Conservation (phyloP, 2,113 vertebrate species). For the Myiopsitta monachus region DNA sequence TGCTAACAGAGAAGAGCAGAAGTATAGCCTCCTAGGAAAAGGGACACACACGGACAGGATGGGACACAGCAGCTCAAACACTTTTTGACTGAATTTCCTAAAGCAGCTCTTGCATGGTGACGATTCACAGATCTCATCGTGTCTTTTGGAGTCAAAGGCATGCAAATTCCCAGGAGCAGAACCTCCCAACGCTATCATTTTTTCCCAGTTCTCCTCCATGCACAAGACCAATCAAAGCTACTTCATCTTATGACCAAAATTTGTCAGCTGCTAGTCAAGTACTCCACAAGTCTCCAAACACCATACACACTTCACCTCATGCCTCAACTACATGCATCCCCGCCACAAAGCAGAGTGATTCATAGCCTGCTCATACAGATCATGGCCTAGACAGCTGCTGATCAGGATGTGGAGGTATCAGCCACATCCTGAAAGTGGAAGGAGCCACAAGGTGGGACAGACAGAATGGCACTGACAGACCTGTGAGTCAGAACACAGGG, state of each 20-base stretch:
- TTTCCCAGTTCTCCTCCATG: background rate
- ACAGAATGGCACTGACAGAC: background rate
- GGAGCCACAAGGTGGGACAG: background rate
- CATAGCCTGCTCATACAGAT: background rate
- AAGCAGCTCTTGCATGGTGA: background rate
- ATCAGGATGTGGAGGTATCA: background rate
- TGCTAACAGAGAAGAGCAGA: background rate
- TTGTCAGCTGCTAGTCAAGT: background rate
- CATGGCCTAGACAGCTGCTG: background rate
- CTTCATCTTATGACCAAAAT: background rate
- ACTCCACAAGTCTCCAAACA: background rate
- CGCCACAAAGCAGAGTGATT: background rate
- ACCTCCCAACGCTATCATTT: background rate
- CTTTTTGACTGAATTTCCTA: background rate
- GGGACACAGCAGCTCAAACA: background rate
- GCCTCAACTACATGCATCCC: background rate
- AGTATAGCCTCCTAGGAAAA: background rate
- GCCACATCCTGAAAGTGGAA: constrained; percentile 33
- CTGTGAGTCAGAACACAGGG: constrained; percentile 6
- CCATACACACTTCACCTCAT: background rate
- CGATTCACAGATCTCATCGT: background rate
- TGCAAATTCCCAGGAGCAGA: background rate
- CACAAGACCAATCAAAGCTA: background rate
- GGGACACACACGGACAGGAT: background rate
- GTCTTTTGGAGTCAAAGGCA: background rate